Base-by-base conservation (phyloP, 2,888 invertebrate genomes). In the Eupithecia tripunctaria region DNA sequence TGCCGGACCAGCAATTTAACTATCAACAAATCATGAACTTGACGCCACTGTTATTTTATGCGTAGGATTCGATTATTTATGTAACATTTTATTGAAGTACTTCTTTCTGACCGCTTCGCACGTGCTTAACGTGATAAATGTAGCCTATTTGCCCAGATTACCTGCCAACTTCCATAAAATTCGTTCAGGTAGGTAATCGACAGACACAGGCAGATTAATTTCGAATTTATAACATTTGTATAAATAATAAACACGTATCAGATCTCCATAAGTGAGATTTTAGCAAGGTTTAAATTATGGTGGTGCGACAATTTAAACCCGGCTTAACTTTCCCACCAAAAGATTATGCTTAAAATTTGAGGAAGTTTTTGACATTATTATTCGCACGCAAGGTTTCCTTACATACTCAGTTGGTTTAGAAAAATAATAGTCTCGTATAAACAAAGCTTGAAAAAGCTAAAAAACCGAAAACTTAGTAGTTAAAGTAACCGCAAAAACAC, bases 1-100 rank as follows among this genome's bases (percentile, higher is more conserved):
- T 73, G 72, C 65, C 68, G 67, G 71, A 51, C 70, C 68, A 75
- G 73, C 71, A 72, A 74, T 73, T 75, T 67, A 72, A 67, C 64
- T 62, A 72, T 66, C 43, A 76, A 77, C 68, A 75, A 72, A 72
- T 76, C 60, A 60, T 43, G 36, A 36, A 38, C 38, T 38, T 64
- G 38, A 64, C 64, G 64, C 38, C 38, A 64, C 64, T 64, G 14
- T 64, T 63, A 36, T 29, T 64, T 36, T 14, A 64, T 15, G 36
- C n/a, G 64, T 38, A 56, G 56, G 25, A 14, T 1, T 56, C 56
- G 18, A 63, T n/a, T n/a, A 63, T 63, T 63, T 63, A 63, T 7
- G 14, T 59, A 21, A 21, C 2, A 18, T 27, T 59, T 62, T 27
- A 32, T 32, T 32, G n/a, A 29, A 10, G 7, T 29, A 32, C 36